A percentile compares a stretch with the other conserved stretches of the same genome.
Conservation (phyloP, 2,888 invertebrate genomes). For the Zaprionus obscuricornis region DNA sequence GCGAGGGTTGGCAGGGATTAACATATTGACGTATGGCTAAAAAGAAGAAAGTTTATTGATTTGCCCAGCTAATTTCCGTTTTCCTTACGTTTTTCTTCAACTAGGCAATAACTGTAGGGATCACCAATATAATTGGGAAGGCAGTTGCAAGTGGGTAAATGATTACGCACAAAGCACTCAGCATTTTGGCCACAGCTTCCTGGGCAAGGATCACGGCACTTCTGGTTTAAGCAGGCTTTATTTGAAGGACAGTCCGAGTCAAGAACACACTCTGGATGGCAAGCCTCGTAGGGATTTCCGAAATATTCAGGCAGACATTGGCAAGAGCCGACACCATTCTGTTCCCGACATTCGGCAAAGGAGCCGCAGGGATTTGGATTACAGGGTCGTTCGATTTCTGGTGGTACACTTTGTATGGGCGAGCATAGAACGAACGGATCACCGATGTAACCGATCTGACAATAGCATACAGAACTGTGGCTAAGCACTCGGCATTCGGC, state of each 20-base stretch:
- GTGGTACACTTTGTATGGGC: constrained; percentile 83
- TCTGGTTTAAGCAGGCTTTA: constrained; percentile 88
- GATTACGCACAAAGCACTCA: constrained; percentile 89
- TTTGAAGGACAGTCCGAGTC: constrained; percentile 89
- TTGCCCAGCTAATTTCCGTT: background rate
- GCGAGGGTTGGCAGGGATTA: constrained; percentile 85
- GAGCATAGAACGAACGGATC: constrained; percentile 84
- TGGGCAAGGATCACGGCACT: constrained; percentile 91
- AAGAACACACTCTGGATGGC: constrained; percentile 89
- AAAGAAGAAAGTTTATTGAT: constrained; percentile 2
- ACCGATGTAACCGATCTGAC: constrained; percentile 84
- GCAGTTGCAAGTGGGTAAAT: constrained; percentile 89
- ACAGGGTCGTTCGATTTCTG: constrained; percentile 86
- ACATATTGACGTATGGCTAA: constrained; percentile 69
- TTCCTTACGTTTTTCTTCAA: constrained; percentile 84
- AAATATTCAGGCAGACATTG: constrained; percentile 88
- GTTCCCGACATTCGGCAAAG: constrained; percentile 89
- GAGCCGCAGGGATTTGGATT: constrained; percentile 92
- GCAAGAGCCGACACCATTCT: constrained; percentile 88
- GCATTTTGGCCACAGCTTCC: constrained; percentile 91
- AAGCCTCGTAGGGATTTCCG: constrained; percentile 91
- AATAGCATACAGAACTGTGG: constrained; percentile 91
- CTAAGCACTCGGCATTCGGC: constrained; percentile 90
- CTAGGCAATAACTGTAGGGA: constrained; percentile 88
- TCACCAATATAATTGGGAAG: constrained; percentile 89